Evolutionary conservation across 2,888 invertebrate species (phyloP), one percentile per base, ranked within the genome.

Genomic region (Thymelicus lineola): DNA sequence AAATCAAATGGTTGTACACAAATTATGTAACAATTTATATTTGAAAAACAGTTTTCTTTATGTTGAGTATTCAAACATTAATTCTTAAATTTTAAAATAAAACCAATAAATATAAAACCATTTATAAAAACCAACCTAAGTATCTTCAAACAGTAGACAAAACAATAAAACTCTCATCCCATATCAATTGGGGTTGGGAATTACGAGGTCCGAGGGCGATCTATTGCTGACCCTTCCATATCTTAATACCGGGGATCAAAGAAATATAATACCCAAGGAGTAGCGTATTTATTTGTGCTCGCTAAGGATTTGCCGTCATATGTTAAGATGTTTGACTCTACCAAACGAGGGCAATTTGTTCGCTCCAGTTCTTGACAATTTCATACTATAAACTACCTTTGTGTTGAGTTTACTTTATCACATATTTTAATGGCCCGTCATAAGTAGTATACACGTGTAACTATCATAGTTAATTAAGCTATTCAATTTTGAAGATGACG

Each of bases 231-330:
- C 93, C 93, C 92, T 87, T 84, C 86, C 84, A 81, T 78, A 81
- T 82, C 84, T 82, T 89, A 87, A 88, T 87, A 78, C 87, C 80
- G 76, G 82, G 90, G 93, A 93, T 93, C 88, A 93, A 79, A 83
- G 85, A 90, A 91, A 91, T 91, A 91, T 91, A 90, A 92, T 91
- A 86, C 82, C 85, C 82, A 82, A 84, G 81, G 77, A 81, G 82
- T 78, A 77, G 80, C 88, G 89, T 87, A 90, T 90, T 92, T 91
- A 93, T 92, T 93, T 92, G 88, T 92, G 91, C 86, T 83, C 87
- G 86, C 84, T 88, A 87, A 89, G 89, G 90, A 88, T 87, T 86
- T 86, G 80, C 84, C 87, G 82, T 84, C 88, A 83, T 85, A 86
- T 86, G 87, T 85, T 91, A 91, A 91, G 90, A 90, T 82, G 87